These are phyloP conservation scores for Tipula helvola DNA, from an alignment of 2,888 invertebrate genomes.

Conservation along the genomic window DNA sequence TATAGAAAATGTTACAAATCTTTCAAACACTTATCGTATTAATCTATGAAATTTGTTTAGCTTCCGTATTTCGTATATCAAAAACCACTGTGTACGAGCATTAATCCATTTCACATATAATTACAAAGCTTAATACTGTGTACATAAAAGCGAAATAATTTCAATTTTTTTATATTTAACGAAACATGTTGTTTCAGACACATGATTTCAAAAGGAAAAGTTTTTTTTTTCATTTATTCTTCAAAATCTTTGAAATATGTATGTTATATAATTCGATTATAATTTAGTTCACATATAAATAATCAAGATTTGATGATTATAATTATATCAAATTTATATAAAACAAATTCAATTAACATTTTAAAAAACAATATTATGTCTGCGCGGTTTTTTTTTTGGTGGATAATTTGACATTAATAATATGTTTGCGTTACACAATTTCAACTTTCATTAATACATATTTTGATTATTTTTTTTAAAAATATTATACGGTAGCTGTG, in stretches of 20 bases:
- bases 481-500: background rate
- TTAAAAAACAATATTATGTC: background rate
- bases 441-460: background rate
- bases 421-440: background rate
- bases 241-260: background rate
- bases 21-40: background rate
- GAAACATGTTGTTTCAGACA: background rate
- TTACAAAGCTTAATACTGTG: background rate
- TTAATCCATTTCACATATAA: background rate
- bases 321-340: background rate
- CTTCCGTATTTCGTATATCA: background rate
- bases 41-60: background rate
- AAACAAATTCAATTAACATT: background rate
- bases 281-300: background rate
- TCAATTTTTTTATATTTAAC: background rate
- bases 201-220: background rate
- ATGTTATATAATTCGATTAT: background rate
- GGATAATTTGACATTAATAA: background rate
- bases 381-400: background rate
- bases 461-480: background rate
- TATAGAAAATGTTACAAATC: background rate
- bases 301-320: background rate
- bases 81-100: background rate
- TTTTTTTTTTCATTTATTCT: background rate
- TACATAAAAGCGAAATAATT: background rate